These are phyloP conservation scores for Dendrocincla tyrannina DNA, from an alignment of 2,797 vertebrate species.

Conservation along the genomic window DNA sequence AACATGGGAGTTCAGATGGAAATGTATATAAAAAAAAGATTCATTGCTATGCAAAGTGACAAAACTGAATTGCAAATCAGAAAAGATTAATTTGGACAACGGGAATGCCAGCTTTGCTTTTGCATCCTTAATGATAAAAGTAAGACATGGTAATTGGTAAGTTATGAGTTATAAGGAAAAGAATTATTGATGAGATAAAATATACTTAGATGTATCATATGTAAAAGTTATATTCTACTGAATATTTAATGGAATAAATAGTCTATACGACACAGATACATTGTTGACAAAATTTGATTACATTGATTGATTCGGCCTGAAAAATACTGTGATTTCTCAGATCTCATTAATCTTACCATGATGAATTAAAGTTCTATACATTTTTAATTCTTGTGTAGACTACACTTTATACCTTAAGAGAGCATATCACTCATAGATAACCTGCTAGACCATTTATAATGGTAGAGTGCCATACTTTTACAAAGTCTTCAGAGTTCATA, in stretches of 20 bases:
- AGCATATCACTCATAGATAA: not conserved
- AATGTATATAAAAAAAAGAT: conserved; percentile 31
- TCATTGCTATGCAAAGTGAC: conserved; percentile 40
- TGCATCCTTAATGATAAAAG: conserved; percentile 43
- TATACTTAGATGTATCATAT: not conserved
- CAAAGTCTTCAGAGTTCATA: not conserved
- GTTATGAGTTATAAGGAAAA: conserved; percentile 18
- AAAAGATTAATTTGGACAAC: conserved; percentile 68
- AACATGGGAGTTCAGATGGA: conserved; percentile 40
- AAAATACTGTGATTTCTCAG: not conserved
- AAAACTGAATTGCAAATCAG: conserved; percentile 62
- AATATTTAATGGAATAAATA: conserved; percentile 40
- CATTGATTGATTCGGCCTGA: not conserved
- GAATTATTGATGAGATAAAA: conserved; percentile 42
- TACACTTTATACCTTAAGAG: not conserved
- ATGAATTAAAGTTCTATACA: not conserved
- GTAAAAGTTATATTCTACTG: not conserved
- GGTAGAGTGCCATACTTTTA: not conserved
- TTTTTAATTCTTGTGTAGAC: not conserved
- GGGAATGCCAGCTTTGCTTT: conserved; percentile 18
- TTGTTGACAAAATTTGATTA: conserved; percentile 13
- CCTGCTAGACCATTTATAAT: not conserved
- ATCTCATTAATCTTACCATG: not conserved
- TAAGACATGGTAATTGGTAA: conserved; percentile 39
- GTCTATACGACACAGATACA: not conserved